These are phyloP conservation scores for Eilema griseolum DNA, from an alignment of 2,888 invertebrate species.

Conservation along the genomic window DNA sequence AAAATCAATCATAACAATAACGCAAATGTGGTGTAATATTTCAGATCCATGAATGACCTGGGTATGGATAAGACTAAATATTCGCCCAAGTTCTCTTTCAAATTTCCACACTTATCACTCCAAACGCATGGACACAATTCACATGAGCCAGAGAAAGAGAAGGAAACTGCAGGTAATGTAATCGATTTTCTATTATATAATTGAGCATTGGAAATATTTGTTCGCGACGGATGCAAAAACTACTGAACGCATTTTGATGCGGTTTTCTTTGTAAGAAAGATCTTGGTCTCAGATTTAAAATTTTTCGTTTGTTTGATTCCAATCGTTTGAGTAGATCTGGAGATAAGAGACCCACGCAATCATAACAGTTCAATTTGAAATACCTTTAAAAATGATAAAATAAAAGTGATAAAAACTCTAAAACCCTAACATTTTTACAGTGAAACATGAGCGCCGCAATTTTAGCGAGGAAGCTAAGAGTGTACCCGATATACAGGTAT, in stretches of 20 bases:
- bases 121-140: constrained; percentile 61
- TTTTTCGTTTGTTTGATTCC: no score
- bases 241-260: no score
- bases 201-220: no score
- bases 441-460: constrained; percentile 92
- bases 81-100: constrained; percentile 89
- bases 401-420: background rate
- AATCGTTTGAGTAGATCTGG: no score
- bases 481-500: constrained; percentile 96
- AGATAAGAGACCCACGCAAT: no score
- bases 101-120: constrained; percentile 66
- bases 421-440: constrained; percentile 59
- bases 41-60: constrained; percentile 88
- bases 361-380: no score
- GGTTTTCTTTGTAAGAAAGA: no score
- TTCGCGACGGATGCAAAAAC: no score
- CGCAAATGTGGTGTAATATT: background rate
- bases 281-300: no score
- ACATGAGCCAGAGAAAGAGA: constrained; percentile 66
- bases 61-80: constrained; percentile 81
- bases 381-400: no score
- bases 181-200: background rate
- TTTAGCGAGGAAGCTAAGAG: constrained; percentile 96
- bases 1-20: no score
- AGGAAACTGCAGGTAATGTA: constrained; percentile 55